phyloP scores from a whole-genome alignment of 1,140 invertebrate genomes.

The Metopolophium dirhodum region DNA sequence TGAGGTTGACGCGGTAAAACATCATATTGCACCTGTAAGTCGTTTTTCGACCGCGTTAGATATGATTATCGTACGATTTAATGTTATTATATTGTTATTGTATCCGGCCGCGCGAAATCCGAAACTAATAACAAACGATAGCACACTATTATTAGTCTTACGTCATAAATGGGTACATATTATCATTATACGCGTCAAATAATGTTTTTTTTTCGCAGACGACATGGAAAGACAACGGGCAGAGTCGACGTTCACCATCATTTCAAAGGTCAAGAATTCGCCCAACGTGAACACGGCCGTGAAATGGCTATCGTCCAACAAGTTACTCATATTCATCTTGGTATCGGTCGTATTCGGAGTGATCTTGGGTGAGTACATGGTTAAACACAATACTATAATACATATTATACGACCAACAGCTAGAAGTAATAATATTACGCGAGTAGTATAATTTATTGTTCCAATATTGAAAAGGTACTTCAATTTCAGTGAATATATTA shows the following conservation, averaged over 20 bases:
- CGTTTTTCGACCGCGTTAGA: too few species aligned
- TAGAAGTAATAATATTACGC: not conserved
- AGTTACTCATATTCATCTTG: slow-evolving; percentile 24
- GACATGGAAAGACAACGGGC: slow-evolving; percentile 30
- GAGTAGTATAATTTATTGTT: not conserved
- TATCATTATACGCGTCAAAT: not conserved
- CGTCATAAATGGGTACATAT: not conserved
- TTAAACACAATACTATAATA: not conserved
- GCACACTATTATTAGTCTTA: not conserved
- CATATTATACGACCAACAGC: not conserved
- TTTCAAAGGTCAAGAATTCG: slow-evolving; percentile 42
- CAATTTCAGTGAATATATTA: too few species aligned
- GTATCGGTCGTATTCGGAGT: slow-evolving; percentile 12
- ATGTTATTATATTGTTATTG: too few species aligned
- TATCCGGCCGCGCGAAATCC: not conserved
- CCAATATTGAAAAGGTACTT: not conserved
- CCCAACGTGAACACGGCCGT: not conserved
- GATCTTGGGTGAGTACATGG: not conserved
- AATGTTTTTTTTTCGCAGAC: not conserved
- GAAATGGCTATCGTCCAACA: slow-evolving; percentile 38
- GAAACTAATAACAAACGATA: not conserved
- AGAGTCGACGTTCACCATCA: slow-evolving; percentile 44
- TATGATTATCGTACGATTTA: too few species aligned
- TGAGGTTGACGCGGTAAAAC: not conserved
- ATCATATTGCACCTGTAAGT: not conserved